Conservation (phyloP, 1,140 invertebrate genomes). For the Drosophila bipectinata region DNA sequence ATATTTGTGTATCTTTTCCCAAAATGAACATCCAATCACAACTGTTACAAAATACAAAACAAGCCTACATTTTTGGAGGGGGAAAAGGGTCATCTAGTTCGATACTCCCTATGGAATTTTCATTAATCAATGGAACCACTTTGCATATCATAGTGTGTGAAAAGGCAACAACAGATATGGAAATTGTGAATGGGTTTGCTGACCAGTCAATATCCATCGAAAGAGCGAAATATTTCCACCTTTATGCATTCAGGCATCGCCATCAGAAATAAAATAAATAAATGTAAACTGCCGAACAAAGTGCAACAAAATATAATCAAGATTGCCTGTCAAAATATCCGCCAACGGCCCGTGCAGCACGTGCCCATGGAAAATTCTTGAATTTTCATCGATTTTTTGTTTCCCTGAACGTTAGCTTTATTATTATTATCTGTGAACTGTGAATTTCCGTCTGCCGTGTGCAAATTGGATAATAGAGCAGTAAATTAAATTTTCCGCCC, state of each 20-base stretch:
- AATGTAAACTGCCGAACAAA: neutral
- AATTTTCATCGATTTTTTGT: constrained; percentile 41
- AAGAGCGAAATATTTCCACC: constrained; percentile 22
- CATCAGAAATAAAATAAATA: constrained; percentile 24
- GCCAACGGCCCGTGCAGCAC: constrained; percentile 10
- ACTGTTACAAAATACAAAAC: constrained; percentile 24
- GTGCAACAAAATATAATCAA: constrained; percentile 44
- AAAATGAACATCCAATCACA: constrained; percentile 38
- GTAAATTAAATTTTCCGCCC: constrained; percentile 43
- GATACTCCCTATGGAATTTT: constrained; percentile 20
- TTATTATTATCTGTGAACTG: constrained; percentile 59
- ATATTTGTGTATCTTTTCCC: neutral
- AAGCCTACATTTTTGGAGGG: constrained; percentile 15
- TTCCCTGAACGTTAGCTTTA: constrained; percentile 40
- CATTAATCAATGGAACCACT: constrained; percentile 25
- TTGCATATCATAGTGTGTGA: constrained; percentile 4
- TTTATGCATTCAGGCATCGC: constrained; percentile 33
- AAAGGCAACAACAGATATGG: constrained; percentile 14
- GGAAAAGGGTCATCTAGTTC: constrained; percentile 15
- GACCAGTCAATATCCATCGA: constrained; percentile 19
- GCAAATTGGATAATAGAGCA: constrained; percentile 63
- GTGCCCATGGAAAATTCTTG: constrained; percentile 10
- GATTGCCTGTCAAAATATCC: constrained; percentile 43
- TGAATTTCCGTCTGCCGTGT: constrained; percentile 40
- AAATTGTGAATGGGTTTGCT: constrained; percentile 12